Percentiles rank a stretch among this genome's conserved stretches.
Conservation (phyloP, 2,113 vertebrate genomes). For the Microtus pennsylvanicus region DNA sequence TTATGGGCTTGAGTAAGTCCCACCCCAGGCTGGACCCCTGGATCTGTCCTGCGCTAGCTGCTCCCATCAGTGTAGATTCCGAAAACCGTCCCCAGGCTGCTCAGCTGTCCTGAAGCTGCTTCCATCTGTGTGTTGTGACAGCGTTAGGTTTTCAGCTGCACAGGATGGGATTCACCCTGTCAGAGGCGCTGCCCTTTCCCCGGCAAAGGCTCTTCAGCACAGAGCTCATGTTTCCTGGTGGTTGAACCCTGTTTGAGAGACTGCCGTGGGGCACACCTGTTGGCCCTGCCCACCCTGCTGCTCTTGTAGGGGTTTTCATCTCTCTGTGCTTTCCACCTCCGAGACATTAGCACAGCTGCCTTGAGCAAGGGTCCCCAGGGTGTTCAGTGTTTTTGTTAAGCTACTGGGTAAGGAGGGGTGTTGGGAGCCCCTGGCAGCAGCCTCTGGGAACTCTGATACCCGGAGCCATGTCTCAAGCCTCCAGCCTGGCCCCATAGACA, state of each 20-base stretch:
- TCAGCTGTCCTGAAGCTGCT: neutral
- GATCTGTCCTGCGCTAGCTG: neutral
- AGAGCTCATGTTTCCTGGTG: neutral
- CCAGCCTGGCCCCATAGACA: neutral
- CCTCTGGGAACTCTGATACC: neutral
- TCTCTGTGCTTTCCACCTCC: neutral
- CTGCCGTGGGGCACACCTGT: neutral
- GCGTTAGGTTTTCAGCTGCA: fast-evolving
- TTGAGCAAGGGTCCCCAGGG: fast-evolving
- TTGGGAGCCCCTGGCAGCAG: too few relatives aligned
- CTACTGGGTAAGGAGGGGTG: fast-evolving
- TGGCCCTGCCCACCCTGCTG: too few relatives aligned
- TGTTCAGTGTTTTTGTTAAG: neutral
- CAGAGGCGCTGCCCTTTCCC: too few relatives aligned
- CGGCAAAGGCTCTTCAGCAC: too few relatives aligned
- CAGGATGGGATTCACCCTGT: too few relatives aligned
- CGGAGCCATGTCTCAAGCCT: neutral
- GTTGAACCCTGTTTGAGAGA: neutral
- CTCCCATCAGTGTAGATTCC: too few relatives aligned
- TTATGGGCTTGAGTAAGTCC: neutral
- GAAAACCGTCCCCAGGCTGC: neutral
- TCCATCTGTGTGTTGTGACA: too few relatives aligned
- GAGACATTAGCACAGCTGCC: neutral
- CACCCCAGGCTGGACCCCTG: neutral
- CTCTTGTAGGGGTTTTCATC: fast-evolving